Evolutionary conservation across 2,888 invertebrate species (phyloP), one percentile per base, ranked within the genome.

Genomic region (Tetragonula carbonaria): DNA sequence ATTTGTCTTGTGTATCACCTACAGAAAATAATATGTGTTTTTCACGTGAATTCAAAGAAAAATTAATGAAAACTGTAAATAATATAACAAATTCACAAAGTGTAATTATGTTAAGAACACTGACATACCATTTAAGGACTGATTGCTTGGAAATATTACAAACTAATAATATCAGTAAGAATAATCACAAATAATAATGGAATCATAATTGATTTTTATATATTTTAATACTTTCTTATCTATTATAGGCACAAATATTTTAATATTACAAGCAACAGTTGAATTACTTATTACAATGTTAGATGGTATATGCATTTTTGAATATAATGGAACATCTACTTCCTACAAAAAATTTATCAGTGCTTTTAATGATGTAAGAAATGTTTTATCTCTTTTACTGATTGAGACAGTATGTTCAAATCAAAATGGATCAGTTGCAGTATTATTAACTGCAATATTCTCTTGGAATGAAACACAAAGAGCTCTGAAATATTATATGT

Each of bases 41-140:
- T 50, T 78, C 92, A 51, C 14, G 13, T n/a, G 82, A 89, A 77
- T 92, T 93, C 51, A 87, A 74, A 67, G 74, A 89, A 28, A 86
- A 86, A 66, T 88, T 93, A 38, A 87, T 79, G 23, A 80, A 83
- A 57, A 74, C 86, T 14, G 80, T 91, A n/a, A 82, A 74, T 62
- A 90, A 87, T 73, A 86, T 91, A 78, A 90, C 92, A n/a, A 90
- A 81, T 74, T 87, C 87, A 23, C 93, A 93, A 68, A 76, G 77
- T 45, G 84, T 91, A 13, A 81, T 80, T 50, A 91, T 93, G 33
- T 83, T 94, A 55, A 90, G 85, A 79, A 92, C 93, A 23, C 72
- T 94, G 13, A 90, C 87, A 59, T 90, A 88, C 86, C 90, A 93
- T 89, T 88, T 94, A 28, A 91, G 91, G 51, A 84, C 87, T 53